Base-by-base conservation (phyloP, 2,113 vertebrate species). In the Australoheros scitulus region DNA sequence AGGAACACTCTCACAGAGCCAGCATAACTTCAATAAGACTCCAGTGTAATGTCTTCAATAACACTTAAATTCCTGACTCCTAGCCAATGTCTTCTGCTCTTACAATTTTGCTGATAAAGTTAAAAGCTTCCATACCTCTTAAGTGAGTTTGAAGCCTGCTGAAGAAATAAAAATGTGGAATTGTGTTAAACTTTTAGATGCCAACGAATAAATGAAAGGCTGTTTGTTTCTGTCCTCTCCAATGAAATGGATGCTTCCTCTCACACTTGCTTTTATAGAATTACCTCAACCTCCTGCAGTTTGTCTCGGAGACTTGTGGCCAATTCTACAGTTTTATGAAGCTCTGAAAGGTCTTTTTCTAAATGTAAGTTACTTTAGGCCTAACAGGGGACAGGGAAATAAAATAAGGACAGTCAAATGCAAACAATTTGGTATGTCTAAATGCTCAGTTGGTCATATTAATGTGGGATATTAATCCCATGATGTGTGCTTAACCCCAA, bases 41-140 rank as follows among this genome's bases (percentile, higher is more conserved):
- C 43, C 24, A 79, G 72, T 79, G 55, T 86, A 89, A 90, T 84
- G 78, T 85, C 64, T 89, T 79, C 84, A 87, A 82, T 92, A 83
- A 88, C 82, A 88, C 60, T 90, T 86, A 61, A 85, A 82, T 70
- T 77, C 57, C 8, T 43, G 13, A 89, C 60, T n/a, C 75, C 26
- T 34, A 64, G 55, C 61, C 77, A 70, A 22, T 57, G 63, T 76
- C 68, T 84, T 76, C 77, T 20, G 24, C 43, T 82, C 64, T 29
- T 83, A 50, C 29, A 86, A 38, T 88, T 90, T 80, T 13, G 47
- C 68, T 38, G 80, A 81, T 70, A 79, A 88, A 61, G 78, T 68
- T 85, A 20, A 64, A 81, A 77, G 82, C 78, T 34, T 80, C 32
- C 4, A 13, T 14, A 47, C 26, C 60, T 89, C 80, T 86, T 84